Evolutionary conservation across 2,113 vertebrate species (phyloP).

Genomic region (Nyctereutes procyonoides): DNA sequence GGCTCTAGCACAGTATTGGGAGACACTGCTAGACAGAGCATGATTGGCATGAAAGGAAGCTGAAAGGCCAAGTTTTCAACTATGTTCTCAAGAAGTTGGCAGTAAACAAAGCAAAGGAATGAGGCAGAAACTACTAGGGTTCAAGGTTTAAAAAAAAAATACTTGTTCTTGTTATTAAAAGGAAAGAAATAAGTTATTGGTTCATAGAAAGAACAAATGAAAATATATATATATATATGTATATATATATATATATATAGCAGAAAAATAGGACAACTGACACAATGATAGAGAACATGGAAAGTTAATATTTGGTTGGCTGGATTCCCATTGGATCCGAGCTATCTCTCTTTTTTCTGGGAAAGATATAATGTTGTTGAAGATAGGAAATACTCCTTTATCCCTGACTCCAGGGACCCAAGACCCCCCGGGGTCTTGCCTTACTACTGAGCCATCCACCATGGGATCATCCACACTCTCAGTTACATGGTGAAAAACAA

Average conservation of each 20-base stretch:
- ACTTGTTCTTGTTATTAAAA: not conserved
- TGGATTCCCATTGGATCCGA: not conserved
- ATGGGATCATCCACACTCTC: not conserved
- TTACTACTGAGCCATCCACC: not conserved
- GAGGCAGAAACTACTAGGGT: not conserved
- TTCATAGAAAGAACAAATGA: not conserved
- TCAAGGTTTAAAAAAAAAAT: not conserved
- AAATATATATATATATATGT: not conserved
- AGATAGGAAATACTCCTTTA: not conserved
- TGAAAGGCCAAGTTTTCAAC: not conserved
- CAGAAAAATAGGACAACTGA: not conserved
- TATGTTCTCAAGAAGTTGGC: not conserved
- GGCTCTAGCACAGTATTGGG: not conserved
- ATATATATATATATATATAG: not conserved
- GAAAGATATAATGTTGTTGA: not conserved
- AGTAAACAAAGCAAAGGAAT: not conserved
- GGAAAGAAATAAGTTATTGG: not conserved
- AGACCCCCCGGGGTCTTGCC: not conserved
- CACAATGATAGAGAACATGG: not conserved
- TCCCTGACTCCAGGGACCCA: rapidly evolving
- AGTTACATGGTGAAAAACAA: not conserved
- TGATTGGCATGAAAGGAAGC: not conserved
- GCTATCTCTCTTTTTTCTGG: not conserved
- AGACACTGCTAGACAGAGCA: not conserved
- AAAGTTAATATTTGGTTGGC: not conserved